Percentiles rank a stretch among this genome's conserved stretches.
Conservation (phyloP, 2,113 vertebrate genomes). For the Oncorhynchus tshawytscha region DNA sequence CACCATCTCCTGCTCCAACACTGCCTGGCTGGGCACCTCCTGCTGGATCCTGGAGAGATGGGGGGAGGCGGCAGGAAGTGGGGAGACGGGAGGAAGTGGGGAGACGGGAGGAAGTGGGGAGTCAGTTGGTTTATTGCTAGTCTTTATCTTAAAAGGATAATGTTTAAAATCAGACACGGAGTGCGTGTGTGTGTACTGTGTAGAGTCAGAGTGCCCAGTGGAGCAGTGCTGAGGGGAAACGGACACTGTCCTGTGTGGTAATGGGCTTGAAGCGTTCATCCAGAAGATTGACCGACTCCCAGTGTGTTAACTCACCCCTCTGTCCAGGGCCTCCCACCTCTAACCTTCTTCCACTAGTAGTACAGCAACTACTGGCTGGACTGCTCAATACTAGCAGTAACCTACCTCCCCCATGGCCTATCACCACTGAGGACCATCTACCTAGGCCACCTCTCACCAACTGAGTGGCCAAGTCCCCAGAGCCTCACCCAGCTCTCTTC, state of each 20-base stretch:
- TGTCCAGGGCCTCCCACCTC: too few relatives aligned
- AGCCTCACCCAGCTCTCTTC: neutral
- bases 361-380: too few relatives aligned
- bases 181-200: neutral
- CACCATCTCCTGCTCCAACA: slow-evolving; percentile 84
- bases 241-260: slow-evolving; percentile 38
- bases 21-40: slow-evolving; percentile 83
- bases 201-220: too few relatives aligned
- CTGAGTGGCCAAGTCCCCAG: neutral
- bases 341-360: neutral
- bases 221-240: slow-evolving; percentile 28
- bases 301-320: too few relatives aligned
- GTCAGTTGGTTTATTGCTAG: too few relatives aligned
- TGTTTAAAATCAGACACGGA: neutral
- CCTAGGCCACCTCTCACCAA: neutral
- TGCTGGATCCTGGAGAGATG: slow-evolving; percentile 75
- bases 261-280: slow-evolving; percentile 66
- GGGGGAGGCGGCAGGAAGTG: too few relatives aligned
- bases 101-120: neutral
- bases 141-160: too few relatives aligned
- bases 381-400: neutral
- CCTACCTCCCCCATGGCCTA: neutral
- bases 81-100: neutral
- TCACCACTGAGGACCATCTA: neutral
- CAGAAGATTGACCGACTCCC: neutral